Percentiles rank a stretch among this genome's conserved stretches.
Conservation (phyloP, 2,113 vertebrate species). For the Ancistrus triradiatus region DNA sequence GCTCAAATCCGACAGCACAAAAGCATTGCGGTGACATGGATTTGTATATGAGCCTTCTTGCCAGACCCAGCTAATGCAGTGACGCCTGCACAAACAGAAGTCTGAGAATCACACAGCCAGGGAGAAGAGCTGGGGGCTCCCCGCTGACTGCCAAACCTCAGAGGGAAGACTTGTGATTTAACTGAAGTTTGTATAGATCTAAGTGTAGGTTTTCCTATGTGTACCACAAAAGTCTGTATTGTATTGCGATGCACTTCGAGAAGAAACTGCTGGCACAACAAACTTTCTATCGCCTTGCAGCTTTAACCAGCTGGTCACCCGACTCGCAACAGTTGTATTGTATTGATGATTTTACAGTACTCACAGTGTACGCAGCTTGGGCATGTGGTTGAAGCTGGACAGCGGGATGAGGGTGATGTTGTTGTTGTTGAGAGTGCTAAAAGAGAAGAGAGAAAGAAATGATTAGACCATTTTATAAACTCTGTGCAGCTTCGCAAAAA, state of each 20-base stretch:
- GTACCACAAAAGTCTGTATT: conserved; percentile 5
- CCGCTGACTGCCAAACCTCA: conserved; percentile 8
- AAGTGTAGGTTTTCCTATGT: conserved; percentile 28
- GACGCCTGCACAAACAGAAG: conserved; percentile 17
- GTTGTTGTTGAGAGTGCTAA: conserved; percentile 98
- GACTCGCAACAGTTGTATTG: not conserved
- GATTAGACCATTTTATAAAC: not conserved
- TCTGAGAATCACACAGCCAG: conserved; percentile 39
- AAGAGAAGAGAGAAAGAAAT: conserved; percentile 30
- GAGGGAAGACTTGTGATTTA: conserved; percentile 4
- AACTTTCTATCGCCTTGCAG: not conserved
- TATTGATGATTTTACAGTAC: conserved; percentile 61
- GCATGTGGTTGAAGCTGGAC: conserved; percentile 99
- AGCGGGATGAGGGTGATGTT: conserved; percentile 97
- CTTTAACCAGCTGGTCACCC: not conserved
- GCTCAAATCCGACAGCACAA: conserved; percentile 33
- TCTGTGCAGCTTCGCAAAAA: not conserved
- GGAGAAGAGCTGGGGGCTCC: conserved; percentile 8
- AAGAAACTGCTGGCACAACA: not conserved
- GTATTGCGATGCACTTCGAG: not conserved
- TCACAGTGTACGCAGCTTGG: conserved; percentile 97
- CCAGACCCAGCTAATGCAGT: not conserved
- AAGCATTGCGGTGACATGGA: conserved; percentile 22
- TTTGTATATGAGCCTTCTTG: conserved; percentile 11
- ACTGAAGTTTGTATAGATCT: not conserved